Base-by-base conservation (phyloP, 2,113 vertebrate species). In the Mystacornis crossleyi region DNA sequence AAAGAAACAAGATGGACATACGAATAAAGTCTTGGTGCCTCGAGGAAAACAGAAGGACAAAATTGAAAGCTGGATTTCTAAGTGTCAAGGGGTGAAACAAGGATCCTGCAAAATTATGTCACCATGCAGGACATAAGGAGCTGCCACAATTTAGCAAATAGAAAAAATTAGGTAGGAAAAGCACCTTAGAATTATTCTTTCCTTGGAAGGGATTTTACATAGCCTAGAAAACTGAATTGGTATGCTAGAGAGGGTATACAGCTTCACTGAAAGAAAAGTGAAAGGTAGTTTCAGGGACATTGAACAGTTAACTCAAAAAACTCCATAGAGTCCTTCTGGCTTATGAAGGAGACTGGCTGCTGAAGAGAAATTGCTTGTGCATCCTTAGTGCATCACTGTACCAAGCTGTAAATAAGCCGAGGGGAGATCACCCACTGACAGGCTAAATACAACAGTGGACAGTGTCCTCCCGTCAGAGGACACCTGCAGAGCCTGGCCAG, bases 31-130 rank as follows among this genome's bases (percentile, higher is more conserved):
- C 34, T 78, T 74, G 7, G 6, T 82, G 20, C 17, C 67, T 48
- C 69, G 36, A 92, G 31, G 43, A 83, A 79, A 92, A 51, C 3
- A 80, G 7, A 19, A 57, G 33, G 26, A 82, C 23, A 60, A 67
- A 79, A 71, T 8, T 0, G 0, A 54, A n/a, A 34, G 5, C 16
- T 67, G 29, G 4, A 42, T 72, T 86, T 91, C 4, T 53, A 53
- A 70, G 55, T 47, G 18, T 51, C 29, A 38, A 43, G 57, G 34
- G 33, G 34, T 0, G 0, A 95, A 29, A 85, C 4, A 28, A 66
- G 14, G 13, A 29, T 50, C 13, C 38, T 0, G 0, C 24, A 78
- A 29, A 50, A 28, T 81, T 50, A 50, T 20, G 8, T 14, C 47
- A 45, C 4, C 3, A 47, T 74, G 13, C 9, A 73, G 25, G 36